Conservation (phyloP, 92 coral and sea anemone genomes). For the Palythoa grandis region DNA sequence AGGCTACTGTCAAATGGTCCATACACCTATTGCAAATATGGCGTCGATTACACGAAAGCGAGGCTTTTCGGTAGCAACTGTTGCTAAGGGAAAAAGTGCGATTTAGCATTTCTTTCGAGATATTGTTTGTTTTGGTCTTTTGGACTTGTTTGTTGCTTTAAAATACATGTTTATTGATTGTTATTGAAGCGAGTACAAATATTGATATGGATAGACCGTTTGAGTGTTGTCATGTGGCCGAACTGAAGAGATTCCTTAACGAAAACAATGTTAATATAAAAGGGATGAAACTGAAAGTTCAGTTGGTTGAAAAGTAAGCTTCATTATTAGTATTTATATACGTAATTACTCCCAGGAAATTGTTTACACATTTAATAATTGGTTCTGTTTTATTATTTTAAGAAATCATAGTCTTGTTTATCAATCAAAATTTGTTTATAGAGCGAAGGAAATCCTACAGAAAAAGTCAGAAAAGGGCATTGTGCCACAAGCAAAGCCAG, state of each 20-base stretch:
- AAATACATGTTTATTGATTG: not conserved
- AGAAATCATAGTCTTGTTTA: slow-evolving; percentile 25
- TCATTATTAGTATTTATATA: not conserved
- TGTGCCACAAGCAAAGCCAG: not conserved
- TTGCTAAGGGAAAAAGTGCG: slow-evolving; percentile 48
- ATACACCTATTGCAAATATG: slow-evolving; percentile 58
- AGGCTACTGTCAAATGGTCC: no score
- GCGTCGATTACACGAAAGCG: slow-evolving; percentile 43
- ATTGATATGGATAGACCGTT: slow-evolving; percentile 44
- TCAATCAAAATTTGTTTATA: not conserved
- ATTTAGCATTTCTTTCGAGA: not conserved
- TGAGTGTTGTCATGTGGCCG: slow-evolving; percentile 40
- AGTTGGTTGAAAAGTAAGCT: slow-evolving; percentile 49
- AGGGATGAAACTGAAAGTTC: slow-evolving; percentile 52
- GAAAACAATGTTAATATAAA: slow-evolving; percentile 39
- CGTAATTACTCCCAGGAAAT: not conserved
- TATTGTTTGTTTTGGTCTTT: not conserved
- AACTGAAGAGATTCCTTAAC: slow-evolving; percentile 40
- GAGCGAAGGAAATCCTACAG: slow-evolving; percentile 13
- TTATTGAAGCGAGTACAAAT: not conserved
- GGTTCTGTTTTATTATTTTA: slow-evolving; percentile 4
- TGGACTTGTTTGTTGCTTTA: slow-evolving; percentile 2
- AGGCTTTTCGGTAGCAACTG: slow-evolving; percentile 54
- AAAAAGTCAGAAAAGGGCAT: not conserved
- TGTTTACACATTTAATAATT: not conserved